A percentile compares a stretch with the other conserved stretches of the same genome.
Conservation (phyloP, 2,113 vertebrate genomes). For the Microtus richardsoni region DNA sequence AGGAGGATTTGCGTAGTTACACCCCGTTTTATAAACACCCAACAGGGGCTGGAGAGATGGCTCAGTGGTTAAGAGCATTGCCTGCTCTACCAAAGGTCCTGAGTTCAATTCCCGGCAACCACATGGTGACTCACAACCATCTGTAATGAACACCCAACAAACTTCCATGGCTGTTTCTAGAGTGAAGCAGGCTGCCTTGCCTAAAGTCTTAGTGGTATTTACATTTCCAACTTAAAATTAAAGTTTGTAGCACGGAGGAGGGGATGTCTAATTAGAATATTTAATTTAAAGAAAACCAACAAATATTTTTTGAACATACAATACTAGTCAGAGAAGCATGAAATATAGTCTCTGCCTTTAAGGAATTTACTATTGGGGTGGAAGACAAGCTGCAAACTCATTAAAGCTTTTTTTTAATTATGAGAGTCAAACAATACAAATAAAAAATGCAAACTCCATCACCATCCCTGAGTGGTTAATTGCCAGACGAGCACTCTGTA, state of each 20-base stretch:
- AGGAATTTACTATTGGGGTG: conserved; percentile 40
- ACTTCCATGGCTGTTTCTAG: neutral
- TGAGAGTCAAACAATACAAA: conserved; percentile 55
- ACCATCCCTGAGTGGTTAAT: conserved; percentile 22
- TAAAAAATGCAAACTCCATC: conserved; percentile 46
- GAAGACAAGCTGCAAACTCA: neutral
- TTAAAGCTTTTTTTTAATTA: neutral
- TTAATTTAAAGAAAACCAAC: conserved; percentile 54
- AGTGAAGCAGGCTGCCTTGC: conserved; percentile 23
- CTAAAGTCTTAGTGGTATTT: conserved; percentile 12
- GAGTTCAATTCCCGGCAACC: too few relatives aligned
- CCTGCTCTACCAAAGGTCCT: too few relatives aligned
- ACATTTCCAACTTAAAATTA: conserved; percentile 44
- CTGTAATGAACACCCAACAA: conserved; percentile 20
- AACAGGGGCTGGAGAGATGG: too few relatives aligned
- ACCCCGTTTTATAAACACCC: neutral
- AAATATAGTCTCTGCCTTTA: conserved; percentile 46
- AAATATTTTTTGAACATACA: conserved; percentile 29
- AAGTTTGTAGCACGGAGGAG: neutral
- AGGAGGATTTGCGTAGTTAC: neutral
- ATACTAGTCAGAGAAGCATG: conserved; percentile 44
- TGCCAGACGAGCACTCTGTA: conserved; percentile 42
- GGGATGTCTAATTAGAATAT: conserved; percentile 46
- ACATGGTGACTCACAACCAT: too few relatives aligned
- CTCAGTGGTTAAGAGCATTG: too few relatives aligned